Evolutionary conservation across 1,140 invertebrate genomes (phyloP).

Genomic region (Cydia pomonella): DNA sequence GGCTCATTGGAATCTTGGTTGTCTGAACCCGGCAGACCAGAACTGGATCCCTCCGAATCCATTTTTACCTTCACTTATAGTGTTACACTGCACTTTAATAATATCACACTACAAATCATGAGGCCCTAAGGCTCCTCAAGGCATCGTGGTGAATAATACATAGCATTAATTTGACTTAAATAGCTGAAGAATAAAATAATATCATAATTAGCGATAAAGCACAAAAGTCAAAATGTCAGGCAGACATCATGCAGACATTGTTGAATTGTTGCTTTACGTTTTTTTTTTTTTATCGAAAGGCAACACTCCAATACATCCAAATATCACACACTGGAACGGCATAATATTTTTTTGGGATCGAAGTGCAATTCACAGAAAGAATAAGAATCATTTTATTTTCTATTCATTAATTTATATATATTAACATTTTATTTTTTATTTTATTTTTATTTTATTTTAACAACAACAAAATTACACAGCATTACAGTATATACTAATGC

Average conservation of each 20-base stretch:
- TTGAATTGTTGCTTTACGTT: background rate
- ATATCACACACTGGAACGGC: background rate
- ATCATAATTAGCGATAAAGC: background rate
- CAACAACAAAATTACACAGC: no score
- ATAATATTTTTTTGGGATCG: background rate
- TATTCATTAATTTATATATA: no score
- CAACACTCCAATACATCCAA: background rate
- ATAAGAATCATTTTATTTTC: background rate
- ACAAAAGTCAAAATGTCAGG: background rate
- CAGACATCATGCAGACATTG: background rate
- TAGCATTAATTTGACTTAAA: background rate
- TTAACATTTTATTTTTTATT: no score
- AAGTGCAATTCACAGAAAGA: background rate
- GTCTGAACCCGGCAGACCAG: slow-evolving; percentile 34
- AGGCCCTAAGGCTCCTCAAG: slow-evolving; percentile 7
- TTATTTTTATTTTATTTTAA: no score
- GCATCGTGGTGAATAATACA: background rate
- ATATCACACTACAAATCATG: background rate
- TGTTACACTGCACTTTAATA: background rate
- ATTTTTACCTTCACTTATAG: slow-evolving; percentile 30
- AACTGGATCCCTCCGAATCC: slow-evolving; percentile 38
- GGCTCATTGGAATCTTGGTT: slow-evolving; percentile 47
- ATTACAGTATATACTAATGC: no score
- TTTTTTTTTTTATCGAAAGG: background rate
- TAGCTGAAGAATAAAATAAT: background rate